Evolutionary conservation across 1,140 invertebrate genomes (phyloP), one percentile per base, ranked within the genome.

Genomic region (Drepana arcuata): DNA sequence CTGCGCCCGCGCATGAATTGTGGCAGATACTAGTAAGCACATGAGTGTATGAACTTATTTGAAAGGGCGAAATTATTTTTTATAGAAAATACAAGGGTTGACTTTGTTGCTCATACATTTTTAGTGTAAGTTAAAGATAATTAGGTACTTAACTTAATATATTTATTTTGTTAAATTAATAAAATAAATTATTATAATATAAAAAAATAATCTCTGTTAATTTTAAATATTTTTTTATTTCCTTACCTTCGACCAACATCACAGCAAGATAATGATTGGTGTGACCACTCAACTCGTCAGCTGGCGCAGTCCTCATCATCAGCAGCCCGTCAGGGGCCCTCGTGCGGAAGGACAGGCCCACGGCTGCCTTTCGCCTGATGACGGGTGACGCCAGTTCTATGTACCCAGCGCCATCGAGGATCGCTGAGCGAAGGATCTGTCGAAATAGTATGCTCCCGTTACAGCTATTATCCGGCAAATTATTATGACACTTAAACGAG

Each of bases 261-360:
- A 84, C 26, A 0, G 66, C 60, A 2, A 80, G 47, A 30, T 72
- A 79, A 31, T 74, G 74, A n/a, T 70, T 65, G 36, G 72, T 71
- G 25, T 71, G 59, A 3, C 48, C 61, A 16, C 71, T 55, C n/a
- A 70, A 60, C 5, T 71, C 67, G 6, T 68, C 69, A 1, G 34
- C 31, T 21, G 88, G 84, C 30, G 90, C 90, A 0, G 92, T 90
- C 0, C 92, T 91, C 12, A 94, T 73, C 39, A 96, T 64, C 0
- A 96, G 66, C 11, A 96, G 68, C 2, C 91, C 92, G 49, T 91
- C 86, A 0, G 85, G 57, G 42, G 91, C 87, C 2, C 87, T 73
- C 0, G 93, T 93, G 37, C 90, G 86, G 71, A 97, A 95, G 2
- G 93, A 91, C 27, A 96, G 86, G 6, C 91, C 91, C 11, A 95